Evolutionary conservation across 2,888 invertebrate genomes (phyloP), one percentile per base, ranked within the genome.

Genomic region (Amiota mariae): DNA sequence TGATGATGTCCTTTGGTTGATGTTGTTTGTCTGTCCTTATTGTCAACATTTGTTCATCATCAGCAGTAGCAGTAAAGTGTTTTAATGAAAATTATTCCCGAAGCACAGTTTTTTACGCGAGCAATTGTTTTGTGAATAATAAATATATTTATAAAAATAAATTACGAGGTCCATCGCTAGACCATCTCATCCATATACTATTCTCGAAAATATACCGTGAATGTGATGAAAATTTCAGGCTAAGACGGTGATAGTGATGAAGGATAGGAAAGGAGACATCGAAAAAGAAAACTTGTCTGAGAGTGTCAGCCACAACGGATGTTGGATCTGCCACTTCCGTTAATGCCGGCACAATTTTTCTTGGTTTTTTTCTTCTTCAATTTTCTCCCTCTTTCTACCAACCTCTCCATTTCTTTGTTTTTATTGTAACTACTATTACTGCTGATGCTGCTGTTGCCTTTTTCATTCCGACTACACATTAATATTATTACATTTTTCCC

Each of bases 71-170:
- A 61, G 20, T 12, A 56, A 84, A 86, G 82, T 84, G 81, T 79
- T 79, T 82, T 74, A 80, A 81, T 85, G 85, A 76, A 82, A 86
- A 83, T 85, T 81, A 81, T 77, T 77, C 87, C 87, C 84, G 8
- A 12, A 82, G 79, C 77, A 76, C 66, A 67, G 74, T 20, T 80
- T 36, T 75, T 80, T 75, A 74, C 76, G 74, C 72, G 47, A 46
- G 24, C 72, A 64, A 72, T 72, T 46, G 54, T 63, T 64, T 36
- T 51, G 73, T 81, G 82, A 83, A 85, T 85, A 85, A 83, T 86
- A 84, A 86, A 54, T 54, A 54, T 54, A 51, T 13, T 13, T 51
- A 54, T 54, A n/a, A 13, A 54, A 54, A 36, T 36, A 36, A 6
- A 36, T 36, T 36, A 36, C 36, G 36, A 36, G 36, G 36, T 6